These are phyloP conservation scores for Naso thynnoides DNA, from an alignment of 2,797 vertebrate genomes.

Conservation along the genomic window DNA sequence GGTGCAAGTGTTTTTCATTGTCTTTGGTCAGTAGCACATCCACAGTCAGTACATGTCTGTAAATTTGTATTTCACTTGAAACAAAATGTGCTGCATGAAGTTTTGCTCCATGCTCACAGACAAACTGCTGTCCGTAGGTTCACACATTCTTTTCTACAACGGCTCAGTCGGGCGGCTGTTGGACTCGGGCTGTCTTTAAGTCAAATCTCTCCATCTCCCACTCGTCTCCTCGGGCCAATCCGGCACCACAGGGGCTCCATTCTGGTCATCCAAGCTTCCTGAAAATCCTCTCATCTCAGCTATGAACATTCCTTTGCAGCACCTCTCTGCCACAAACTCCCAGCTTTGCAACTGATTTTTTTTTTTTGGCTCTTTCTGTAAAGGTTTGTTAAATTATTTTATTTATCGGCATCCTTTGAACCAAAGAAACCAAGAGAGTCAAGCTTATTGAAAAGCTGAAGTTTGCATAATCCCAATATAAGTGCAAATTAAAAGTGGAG, in stretches of 20 bases:
- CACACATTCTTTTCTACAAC: conserved; percentile 1
- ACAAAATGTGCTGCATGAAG: background rate
- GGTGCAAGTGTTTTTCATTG: background rate
- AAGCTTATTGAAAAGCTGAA: background rate
- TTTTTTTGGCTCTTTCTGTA: background rate
- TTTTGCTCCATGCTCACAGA: background rate
- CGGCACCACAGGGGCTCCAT: conserved; percentile 29
- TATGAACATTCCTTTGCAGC: background rate
- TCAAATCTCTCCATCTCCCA: background rate
- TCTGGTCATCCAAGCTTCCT: conserved; percentile 25
- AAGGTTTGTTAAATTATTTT: background rate
- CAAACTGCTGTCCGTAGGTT: conserved; percentile 4
- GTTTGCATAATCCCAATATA: background rate
- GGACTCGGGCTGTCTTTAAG: conserved; percentile 4
- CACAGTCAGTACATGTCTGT: background rate
- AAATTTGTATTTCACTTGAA: background rate
- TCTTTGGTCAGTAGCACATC: background rate
- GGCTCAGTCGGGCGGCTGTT: background rate
- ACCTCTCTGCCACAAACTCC: background rate
- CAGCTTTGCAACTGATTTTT: background rate
- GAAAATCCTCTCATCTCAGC: conserved; percentile 20
- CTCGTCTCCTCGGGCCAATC: conserved; percentile 23
- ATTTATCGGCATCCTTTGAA: background rate
- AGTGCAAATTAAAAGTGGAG: background rate
- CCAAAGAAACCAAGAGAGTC: background rate